Evolutionary conservation across 1,140 invertebrate species (phyloP).

Genomic region (Trichomalopsis sarcophagae): DNA sequence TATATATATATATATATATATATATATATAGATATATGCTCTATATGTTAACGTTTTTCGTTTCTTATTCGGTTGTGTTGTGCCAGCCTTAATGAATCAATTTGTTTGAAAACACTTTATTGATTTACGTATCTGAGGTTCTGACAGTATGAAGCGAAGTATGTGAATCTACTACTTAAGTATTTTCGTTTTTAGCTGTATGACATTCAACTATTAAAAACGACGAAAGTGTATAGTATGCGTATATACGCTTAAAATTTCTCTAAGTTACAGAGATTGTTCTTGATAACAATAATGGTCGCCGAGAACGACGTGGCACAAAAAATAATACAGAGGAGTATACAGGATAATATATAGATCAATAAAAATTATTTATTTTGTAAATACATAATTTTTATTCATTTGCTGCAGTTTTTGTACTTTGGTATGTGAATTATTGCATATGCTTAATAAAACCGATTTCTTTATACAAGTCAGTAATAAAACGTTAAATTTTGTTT

Average conservation of each 20-base stretch:
- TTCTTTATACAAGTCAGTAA: no score
- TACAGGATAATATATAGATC: no score
- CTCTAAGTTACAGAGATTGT: not conserved
- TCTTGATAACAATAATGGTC: not conserved
- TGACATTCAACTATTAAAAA: not conserved
- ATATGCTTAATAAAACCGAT: not conserved
- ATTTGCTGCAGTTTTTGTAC: not conserved
- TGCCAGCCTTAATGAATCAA: not conserved
- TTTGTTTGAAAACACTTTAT: not conserved
- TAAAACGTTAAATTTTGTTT: not conserved
- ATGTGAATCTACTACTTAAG: not conserved
- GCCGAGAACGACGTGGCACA: not conserved
- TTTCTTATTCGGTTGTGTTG: no score
- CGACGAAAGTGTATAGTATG: not conserved
- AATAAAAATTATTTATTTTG: not conserved
- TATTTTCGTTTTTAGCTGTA: not conserved
- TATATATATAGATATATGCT: no score
- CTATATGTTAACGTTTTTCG: no score
- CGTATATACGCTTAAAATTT: no score
- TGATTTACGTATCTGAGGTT: not conserved
- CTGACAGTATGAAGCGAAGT: not conserved
- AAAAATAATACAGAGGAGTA: not conserved
- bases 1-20: no score
- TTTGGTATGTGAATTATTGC: not conserved
- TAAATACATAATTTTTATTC: not conserved